These are phyloP conservation scores for Diachasma alloeum DNA, from an alignment of 1,140 invertebrate species.

Conservation along the genomic window DNA sequence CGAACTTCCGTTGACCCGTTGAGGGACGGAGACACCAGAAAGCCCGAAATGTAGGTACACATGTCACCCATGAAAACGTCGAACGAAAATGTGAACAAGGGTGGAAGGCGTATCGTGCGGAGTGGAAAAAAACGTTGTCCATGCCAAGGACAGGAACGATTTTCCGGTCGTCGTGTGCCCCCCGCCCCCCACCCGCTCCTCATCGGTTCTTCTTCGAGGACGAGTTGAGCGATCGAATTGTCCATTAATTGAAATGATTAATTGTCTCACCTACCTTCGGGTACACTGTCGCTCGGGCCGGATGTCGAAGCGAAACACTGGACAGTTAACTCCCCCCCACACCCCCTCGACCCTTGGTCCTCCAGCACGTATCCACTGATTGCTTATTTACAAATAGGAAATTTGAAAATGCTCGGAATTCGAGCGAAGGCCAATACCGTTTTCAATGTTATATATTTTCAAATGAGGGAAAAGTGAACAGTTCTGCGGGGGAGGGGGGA, in stretches of 20 bases:
- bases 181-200: not conserved
- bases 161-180: constrained; percentile 46
- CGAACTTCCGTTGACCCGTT: constrained; percentile 23
- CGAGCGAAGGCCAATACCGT: constrained; percentile 1
- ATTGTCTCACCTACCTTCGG: constrained; percentile 59
- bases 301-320: constrained; percentile 8
- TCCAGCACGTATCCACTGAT: constrained; percentile 46
- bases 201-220: constrained; percentile 54
- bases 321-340: not conserved
- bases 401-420: constrained; percentile 63
- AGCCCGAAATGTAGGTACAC: not conserved
- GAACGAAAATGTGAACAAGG: constrained; percentile 9
- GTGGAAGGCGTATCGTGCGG: not conserved
- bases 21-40: not conserved
- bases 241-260: constrained; percentile 67
- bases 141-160: constrained; percentile 28
- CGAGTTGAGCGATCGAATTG: constrained; percentile 56
- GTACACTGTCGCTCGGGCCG: constrained; percentile 23
- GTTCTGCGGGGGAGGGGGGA: not conserved
- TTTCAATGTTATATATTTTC: constrained; percentile 8
- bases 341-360: constrained; percentile 10
- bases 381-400: constrained; percentile 68
- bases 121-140: not conserved
- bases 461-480: constrained; percentile 18
- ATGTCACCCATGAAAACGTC: not conserved